Evolutionary conservation across 1,140 invertebrate genomes (phyloP), one percentile per base, ranked within the genome.

Genomic region (Caenorhabditis inopinata): DNA sequence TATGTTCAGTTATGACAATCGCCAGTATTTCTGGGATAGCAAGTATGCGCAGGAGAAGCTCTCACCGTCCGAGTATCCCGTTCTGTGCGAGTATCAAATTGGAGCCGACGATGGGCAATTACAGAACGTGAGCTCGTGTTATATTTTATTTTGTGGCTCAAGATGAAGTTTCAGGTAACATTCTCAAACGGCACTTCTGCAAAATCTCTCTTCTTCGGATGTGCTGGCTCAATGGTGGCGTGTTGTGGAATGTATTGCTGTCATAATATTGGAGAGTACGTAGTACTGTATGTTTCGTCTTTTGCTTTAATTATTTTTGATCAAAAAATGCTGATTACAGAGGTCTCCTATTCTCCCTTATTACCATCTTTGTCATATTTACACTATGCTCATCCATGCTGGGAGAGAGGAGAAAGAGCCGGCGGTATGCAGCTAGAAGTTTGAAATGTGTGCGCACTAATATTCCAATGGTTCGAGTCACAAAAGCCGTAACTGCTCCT

Each of bases 211-310:
- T 68, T 38, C 18, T 68, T 68, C n/a, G 58, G 58, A 23, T 68
- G 58, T 68, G 16, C 58, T 9, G 58, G 58, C 6, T 38, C 58
- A 68, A 68, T 42, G 32, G 32, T 68, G 2, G 32, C 35, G 6
- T 68, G 58, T 68, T 68, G 58, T 68, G 58, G 58, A 68, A 38
- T 68, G 58, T 68, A 68, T 38, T 68, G 58, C 38, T 68, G 58
- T 38, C 58, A 68, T 68, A 68, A 38, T 68, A 21, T 38, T 23
- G 32, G n/a, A 68, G 32, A 68, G 11, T 68, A 68, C n/a, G 32
- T 68, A 21, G 1, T 16, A 12, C 1, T 38, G 58, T 68, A 21
- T 21, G 58, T 68, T 25, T 51, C 7, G 6, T 25, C n/a, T n/a
- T n/a, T n/a, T n/a, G n/a, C n/a, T n/a, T n/a, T 42, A 42, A 42